Conservation (phyloP, 2,888 invertebrate species). For the Clivina fossor region DNA sequence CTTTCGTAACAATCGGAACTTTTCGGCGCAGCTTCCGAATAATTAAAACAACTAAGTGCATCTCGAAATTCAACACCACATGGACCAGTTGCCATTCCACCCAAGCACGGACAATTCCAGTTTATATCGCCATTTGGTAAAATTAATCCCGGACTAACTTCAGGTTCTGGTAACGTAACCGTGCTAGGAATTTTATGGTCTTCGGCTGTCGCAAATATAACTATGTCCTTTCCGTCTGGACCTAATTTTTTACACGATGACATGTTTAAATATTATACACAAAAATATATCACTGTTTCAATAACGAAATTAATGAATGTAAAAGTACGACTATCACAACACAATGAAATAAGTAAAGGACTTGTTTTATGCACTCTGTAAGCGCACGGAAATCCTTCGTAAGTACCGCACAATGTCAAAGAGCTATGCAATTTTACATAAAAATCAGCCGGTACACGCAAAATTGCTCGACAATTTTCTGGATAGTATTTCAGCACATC, state of each 20-base stretch:
- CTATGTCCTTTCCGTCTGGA: slow-evolving; percentile 72
- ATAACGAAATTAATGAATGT: no score
- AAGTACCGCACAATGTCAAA: slow-evolving; percentile 56
- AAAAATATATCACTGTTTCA: no score
- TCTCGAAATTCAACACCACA: slow-evolving; percentile 92
- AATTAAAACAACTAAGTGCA: slow-evolving; percentile 94
- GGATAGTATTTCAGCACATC: slow-evolving; percentile 62
- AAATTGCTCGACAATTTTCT: slow-evolving; percentile 54
- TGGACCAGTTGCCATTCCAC: slow-evolving; percentile 97
- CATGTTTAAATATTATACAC: slow-evolving; percentile 48
- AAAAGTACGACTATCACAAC: slow-evolving; percentile 50
- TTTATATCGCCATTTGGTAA: slow-evolving; percentile 87
- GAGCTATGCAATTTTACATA: slow-evolving; percentile 62
- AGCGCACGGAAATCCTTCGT: slow-evolving; percentile 56
- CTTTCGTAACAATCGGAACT: slow-evolving; percentile 91
- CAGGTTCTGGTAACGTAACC: slow-evolving; percentile 69
- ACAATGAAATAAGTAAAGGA: slow-evolving; percentile 51
- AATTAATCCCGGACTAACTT: slow-evolving; percentile 78
- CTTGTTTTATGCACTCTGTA: slow-evolving; percentile 59
- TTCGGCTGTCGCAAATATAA: slow-evolving; percentile 80
- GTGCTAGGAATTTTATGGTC: slow-evolving; percentile 75
- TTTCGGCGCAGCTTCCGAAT: slow-evolving; percentile 85
- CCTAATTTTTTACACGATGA: slow-evolving; percentile 55
- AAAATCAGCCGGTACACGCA: slow-evolving; percentile 58
- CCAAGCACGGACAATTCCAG: slow-evolving; percentile 96